A percentile compares a stretch with the other conserved stretches of the same genome.
phyloP scores from a whole-genome alignment of 2,113 vertebrate genomes.

The Hylia prasina region DNA sequence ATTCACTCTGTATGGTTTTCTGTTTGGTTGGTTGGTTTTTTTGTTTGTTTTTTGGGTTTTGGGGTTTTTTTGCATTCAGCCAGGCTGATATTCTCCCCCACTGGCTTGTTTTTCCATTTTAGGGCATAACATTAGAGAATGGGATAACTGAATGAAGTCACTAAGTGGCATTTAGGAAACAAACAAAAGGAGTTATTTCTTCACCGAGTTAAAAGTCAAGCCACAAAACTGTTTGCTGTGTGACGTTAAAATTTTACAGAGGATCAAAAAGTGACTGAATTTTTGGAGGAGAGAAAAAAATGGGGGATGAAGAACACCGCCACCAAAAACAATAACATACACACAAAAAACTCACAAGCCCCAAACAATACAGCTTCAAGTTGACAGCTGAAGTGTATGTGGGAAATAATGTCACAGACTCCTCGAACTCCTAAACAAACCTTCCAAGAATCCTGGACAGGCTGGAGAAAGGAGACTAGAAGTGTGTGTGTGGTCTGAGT shows the following conservation, averaged over 20 bases:
- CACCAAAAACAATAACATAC: neutral
- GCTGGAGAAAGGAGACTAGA: neutral
- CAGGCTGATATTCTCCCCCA: neutral
- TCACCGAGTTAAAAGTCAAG: neutral
- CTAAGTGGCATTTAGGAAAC: neutral
- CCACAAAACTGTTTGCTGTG: neutral
- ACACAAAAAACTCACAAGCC: neutral
- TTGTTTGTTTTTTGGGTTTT: neutral
- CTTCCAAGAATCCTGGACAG: neutral
- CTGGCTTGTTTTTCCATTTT: neutral
- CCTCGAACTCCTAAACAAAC: neutral
- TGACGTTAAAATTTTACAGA: neutral
- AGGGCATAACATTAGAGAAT: neutral
- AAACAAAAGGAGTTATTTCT: neutral
- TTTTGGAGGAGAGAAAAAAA: neutral
- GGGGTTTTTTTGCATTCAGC: no score
- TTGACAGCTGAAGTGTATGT: neutral
- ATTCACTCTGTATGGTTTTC: neutral
- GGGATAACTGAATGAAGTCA: neutral
- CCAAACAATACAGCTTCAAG: neutral
- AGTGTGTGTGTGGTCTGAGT: neutral
- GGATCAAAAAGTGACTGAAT: neutral
- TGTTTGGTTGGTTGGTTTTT: no score
- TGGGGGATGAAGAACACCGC: neutral
- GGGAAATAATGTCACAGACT: neutral